These are phyloP conservation scores for Lacanobia oleracea DNA, from an alignment of 2,888 invertebrate species.

Conservation along the genomic window DNA sequence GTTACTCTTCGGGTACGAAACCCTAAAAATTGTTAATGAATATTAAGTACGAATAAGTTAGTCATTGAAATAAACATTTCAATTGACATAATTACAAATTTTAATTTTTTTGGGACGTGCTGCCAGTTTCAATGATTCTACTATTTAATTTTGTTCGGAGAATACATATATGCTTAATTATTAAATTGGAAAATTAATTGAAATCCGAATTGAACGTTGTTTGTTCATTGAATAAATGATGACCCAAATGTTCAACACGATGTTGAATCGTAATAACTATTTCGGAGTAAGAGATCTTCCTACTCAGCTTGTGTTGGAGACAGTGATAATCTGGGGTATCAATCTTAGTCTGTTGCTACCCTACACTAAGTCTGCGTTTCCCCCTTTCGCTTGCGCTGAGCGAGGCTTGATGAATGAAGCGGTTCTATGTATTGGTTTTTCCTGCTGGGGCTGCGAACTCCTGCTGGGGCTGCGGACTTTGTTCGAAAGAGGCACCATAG, in stretches of 20 bases:
- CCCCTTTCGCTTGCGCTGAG: too few relatives aligned
- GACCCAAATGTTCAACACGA: conserved; percentile 9
- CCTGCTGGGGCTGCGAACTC: too few relatives aligned
- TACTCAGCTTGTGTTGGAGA: background rate
- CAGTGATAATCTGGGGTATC: background rate
- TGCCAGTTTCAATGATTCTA: background rate
- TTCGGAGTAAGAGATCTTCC: background rate
- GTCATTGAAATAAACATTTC: conserved; percentile 14
- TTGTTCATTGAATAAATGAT: conserved; percentile 23
- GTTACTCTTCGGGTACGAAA: too few relatives aligned
- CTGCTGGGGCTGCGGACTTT: too few relatives aligned
- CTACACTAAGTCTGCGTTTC: background rate
- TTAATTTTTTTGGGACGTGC: background rate
- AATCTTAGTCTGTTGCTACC: conserved; percentile 3
- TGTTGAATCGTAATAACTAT: conserved; percentile 2
- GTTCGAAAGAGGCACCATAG: too few relatives aligned
- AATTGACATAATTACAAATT: background rate
- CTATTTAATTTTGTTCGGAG: background rate
- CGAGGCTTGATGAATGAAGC: too few relatives aligned
- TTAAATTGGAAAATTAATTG: conserved; percentile 4
- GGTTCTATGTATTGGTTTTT: too few relatives aligned
- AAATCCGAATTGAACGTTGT: background rate
- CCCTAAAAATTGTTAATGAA: too few relatives aligned
- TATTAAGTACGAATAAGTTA: background rate
- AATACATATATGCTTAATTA: background rate